Base-by-base conservation (phyloP, 2,888 invertebrate species). In the Ectemnius continuus region DNA sequence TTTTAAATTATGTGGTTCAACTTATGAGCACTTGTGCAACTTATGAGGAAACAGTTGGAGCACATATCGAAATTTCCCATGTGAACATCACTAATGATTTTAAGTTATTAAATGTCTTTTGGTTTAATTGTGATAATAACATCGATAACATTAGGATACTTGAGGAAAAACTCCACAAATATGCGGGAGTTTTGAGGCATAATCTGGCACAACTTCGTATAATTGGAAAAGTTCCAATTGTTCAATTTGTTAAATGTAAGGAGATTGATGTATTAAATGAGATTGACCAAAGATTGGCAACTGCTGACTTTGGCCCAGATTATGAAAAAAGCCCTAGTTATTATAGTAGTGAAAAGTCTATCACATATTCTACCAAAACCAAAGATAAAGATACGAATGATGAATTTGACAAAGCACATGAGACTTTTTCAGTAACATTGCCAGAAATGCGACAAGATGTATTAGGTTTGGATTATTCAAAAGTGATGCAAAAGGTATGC, bases 1-100 rank as follows among this genome's bases (percentile, higher is more conserved):
- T 97, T 84, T 96, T 97, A 96, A 93, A 94, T 83, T 92, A 95
- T 73, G 94, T 97, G 8, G 95, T 96, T 0, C 96, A 96, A 88
- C 90, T 96, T 46, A 93, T 97, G 93, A 94, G 95, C 0, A 95
- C 95, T 0, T 95, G 96, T 0, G 94, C 94, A 81, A 91, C 93
- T 45, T 91, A 93, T 62, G 46, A 70, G 11, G 91, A 93, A 63
- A 91, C 96, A 75, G 82, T 94, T 14, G 95, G 95, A 8, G 92
- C 92, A 79, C 94, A 95, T 11, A 92, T 96, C 79, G 95, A 96
- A 91, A 93, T 97, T 76, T 94, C 95, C n/a, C 93, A 93, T 93
- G 94, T 95, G 0, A 93, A 93, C 89, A 92, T 96, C 2, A 92
- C 94, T 0, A 91, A 93, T 60, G 94, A 96, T 88, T 95, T 94